A percentile compares a stretch with the other conserved stretches of the same genome.
Evolutionary conservation across 2,888 invertebrate species (phyloP).

Genomic region (Pollenia labialis): DNA sequence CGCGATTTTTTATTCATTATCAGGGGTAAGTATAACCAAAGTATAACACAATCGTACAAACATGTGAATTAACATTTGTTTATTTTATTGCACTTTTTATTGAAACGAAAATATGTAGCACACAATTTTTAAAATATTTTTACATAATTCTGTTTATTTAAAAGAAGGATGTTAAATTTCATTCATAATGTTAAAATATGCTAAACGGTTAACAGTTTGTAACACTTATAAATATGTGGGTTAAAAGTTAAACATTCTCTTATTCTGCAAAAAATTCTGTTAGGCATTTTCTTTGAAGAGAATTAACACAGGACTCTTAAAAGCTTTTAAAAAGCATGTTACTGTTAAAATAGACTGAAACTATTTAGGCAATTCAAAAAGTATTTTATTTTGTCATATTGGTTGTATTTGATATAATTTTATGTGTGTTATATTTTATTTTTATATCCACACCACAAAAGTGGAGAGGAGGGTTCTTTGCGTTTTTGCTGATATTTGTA

Average conservation of each 20-base stretch:
- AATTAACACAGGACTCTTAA: conserved; percentile 18
- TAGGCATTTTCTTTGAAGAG: not conserved
- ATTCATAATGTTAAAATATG: conserved; percentile 63
- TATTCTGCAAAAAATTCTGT: not conserved
- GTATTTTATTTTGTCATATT: too few species aligned
- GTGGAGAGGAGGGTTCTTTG: too few species aligned
- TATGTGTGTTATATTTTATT: too few species aligned
- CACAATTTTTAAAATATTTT: not conserved
- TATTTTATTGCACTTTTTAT: conserved; percentile 22
- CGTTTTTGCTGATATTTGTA: too few species aligned
- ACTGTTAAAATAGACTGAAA: not conserved
- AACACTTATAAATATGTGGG: conserved; percentile 55
- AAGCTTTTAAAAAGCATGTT: conserved; percentile 47
- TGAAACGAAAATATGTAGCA: not conserved
- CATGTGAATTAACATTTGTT: not conserved
- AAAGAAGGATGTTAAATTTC: conserved; percentile 11
- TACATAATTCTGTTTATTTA: not conserved
- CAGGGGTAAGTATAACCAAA: conserved; percentile 54
- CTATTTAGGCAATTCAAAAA: not conserved
- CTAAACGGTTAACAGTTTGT: conserved; percentile 73
- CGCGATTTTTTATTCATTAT: conserved; percentile 53
- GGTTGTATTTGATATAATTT: not conserved
- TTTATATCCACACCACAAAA: too few species aligned
- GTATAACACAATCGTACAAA: conserved; percentile 2
- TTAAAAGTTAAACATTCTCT: conserved; percentile 30